phyloP scores from a whole-genome alignment of 1,140 invertebrate genomes.

The Anoplolepis gracilipes region DNA sequence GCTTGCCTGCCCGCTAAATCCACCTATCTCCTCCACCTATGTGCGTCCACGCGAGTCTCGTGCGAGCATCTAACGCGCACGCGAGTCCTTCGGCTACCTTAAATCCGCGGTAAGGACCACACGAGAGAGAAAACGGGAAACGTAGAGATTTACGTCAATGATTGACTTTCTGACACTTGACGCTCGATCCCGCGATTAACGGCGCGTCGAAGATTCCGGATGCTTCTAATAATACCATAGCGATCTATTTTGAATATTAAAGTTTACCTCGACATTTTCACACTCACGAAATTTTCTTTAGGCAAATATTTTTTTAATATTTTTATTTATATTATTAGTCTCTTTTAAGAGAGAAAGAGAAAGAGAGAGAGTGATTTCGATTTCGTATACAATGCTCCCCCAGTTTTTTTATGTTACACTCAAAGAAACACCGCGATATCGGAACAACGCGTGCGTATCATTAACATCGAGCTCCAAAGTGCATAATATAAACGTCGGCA shows the following conservation, averaged over 20 bases:
- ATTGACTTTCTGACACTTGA: not conserved
- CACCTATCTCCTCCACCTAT: slow-evolving; percentile 36
- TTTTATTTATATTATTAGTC: not conserved
- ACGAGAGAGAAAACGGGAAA: not conserved
- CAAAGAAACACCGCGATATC: not conserved
- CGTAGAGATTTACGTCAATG: slow-evolving; percentile 10
- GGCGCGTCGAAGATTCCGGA: not conserved
- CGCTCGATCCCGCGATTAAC: slow-evolving; percentile 15
- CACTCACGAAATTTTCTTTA: too few species aligned
- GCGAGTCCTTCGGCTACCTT: slow-evolving; percentile 51
- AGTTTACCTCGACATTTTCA: too few species aligned
- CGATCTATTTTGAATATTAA: slow-evolving; percentile 16
- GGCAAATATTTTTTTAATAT: not conserved
- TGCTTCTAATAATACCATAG: not conserved
- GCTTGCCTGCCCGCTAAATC: slow-evolving; percentile 64
- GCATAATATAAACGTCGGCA: slow-evolving; percentile 64
- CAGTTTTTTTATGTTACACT: not conserved
- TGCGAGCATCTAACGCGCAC: slow-evolving; percentile 33
- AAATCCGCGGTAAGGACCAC: slow-evolving; percentile 10
- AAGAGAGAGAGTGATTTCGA: not conserved
- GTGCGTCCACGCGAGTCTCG: slow-evolving; percentile 44
- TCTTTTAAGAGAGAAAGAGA: not conserved
- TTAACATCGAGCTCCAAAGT: slow-evolving; percentile 47
- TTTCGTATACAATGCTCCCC: not conserved
- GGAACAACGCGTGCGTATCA: not conserved